Evolutionary conservation across 2,113 vertebrate genomes (phyloP).

Genomic region (rabbit (Oryctolagus cuniculus)): DNA sequence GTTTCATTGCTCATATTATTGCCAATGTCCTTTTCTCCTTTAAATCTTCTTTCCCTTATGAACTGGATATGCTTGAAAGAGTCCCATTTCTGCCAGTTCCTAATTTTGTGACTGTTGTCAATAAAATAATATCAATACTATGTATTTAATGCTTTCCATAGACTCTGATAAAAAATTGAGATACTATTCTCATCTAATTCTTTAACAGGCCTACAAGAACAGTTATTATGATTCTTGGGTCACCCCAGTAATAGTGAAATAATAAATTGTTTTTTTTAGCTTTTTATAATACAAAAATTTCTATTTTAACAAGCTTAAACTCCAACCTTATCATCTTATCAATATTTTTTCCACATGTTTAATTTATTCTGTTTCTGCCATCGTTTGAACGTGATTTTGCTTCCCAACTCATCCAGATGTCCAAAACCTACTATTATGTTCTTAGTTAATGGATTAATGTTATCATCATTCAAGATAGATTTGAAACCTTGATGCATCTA

Average conservation of each 20-base stretch:
- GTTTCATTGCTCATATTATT: not conserved
- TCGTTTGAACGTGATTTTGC: no score
- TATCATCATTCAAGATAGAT: no score
- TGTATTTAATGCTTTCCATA: not conserved
- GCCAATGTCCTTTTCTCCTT: not conserved
- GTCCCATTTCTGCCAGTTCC: not conserved
- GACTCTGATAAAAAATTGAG: not conserved
- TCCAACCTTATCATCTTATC: not conserved
- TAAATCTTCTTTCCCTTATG: not conserved
- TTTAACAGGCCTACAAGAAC: not conserved
- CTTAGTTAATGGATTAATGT: no score
- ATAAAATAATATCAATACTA: not conserved
- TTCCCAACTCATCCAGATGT: no score
- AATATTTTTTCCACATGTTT: not conserved
- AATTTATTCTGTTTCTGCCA: not conserved
- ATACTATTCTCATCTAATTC: not conserved
- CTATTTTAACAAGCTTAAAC: not conserved
- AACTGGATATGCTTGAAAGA: not conserved
- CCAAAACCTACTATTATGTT: no score
- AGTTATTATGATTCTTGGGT: not conserved
- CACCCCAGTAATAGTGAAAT: not conserved
- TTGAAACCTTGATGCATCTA: no score
- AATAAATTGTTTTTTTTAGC: not conserved
- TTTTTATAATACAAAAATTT: slow-evolving; percentile 1
- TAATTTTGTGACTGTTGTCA: not conserved